Conservation (phyloP, 37 sponge, comb jelly and placozoan genomes). For the Bolinopsis microptera region DNA sequence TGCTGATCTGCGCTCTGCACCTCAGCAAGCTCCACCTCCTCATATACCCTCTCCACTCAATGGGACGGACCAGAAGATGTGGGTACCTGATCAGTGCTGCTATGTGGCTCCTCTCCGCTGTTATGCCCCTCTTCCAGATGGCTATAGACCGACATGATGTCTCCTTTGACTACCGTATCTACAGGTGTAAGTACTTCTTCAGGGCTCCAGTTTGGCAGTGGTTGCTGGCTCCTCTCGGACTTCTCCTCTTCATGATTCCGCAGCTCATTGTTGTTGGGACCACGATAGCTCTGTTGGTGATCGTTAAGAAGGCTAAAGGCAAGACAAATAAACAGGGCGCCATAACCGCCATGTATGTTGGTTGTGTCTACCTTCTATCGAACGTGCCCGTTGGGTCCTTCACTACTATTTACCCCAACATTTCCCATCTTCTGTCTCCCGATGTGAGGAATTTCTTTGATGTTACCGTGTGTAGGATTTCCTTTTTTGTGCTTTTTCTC, state of each 20-base stretch:
- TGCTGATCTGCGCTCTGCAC: slow-evolving; percentile 34
- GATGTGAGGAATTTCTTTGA: not conserved
- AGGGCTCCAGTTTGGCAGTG: not conserved
- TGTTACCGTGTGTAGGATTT: not conserved
- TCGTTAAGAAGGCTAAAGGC: not conserved
- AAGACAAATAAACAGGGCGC: not conserved
- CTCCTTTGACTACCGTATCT: slow-evolving; percentile 28
- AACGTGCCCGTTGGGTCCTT: not conserved
- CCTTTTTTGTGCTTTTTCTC: not conserved
- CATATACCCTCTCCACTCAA: not conserved
- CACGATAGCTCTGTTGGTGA: not conserved
- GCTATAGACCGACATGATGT: not conserved
- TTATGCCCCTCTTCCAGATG: not conserved
- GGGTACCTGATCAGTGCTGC: not conserved
- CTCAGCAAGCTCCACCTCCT: slow-evolving; percentile 12
- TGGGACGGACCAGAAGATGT: not conserved
- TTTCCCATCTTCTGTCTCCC: not conserved
- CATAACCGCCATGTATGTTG: not conserved
- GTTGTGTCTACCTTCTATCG: not conserved
- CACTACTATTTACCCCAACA: not conserved
- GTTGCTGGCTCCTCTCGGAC: not conserved
- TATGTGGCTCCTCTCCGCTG: not conserved
- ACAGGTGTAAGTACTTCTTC: slow-evolving; percentile 26
- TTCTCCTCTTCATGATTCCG: not conserved
- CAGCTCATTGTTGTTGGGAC: not conserved